These are phyloP conservation scores for Penaeus monodon DNA, from an alignment of 2,888 invertebrate species.

Conservation along the genomic window DNA sequence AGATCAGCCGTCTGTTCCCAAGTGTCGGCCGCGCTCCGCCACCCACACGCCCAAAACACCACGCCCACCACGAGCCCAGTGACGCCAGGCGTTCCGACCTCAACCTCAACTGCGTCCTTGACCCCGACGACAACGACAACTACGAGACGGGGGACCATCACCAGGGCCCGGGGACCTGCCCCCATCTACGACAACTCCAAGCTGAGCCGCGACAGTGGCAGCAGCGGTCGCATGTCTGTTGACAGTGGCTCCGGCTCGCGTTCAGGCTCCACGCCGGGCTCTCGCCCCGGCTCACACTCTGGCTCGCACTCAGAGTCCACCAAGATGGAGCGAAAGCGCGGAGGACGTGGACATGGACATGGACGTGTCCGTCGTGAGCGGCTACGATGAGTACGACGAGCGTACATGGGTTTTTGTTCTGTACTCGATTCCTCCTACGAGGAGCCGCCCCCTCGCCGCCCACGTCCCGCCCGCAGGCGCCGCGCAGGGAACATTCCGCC, in stretches of 20 bases:
- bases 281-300: conserved; percentile 56
- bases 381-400: conserved; percentile 61
- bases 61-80: conserved; percentile 51
- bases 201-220: conserved; percentile 60
- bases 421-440: conserved; percentile 64
- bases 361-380: conserved; percentile 64
- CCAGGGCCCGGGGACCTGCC: conserved; percentile 43
- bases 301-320: conserved; percentile 56
- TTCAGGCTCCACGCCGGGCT: conserved; percentile 59
- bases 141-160: conserved; percentile 55
- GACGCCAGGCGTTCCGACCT: conserved; percentile 49
- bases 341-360: conserved; percentile 60
- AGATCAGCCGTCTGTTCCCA: conserved; percentile 87
- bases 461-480: conserved; percentile 40
- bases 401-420: conserved; percentile 57
- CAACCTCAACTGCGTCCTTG: conserved; percentile 61
- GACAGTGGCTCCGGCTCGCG: conserved; percentile 61
- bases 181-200: conserved; percentile 57
- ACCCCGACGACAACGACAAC: conserved; percentile 64
- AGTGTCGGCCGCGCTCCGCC: conserved; percentile 80
- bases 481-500: conserved; percentile 60
- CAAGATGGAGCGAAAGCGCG: conserved; percentile 52
- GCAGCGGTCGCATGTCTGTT: conserved; percentile 64
- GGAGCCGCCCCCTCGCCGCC: conserved; percentile 48
- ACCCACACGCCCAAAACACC: conserved; percentile 55